Conservation (phyloP, 2,888 invertebrate genomes). For the Cistogaster globosa region DNA sequence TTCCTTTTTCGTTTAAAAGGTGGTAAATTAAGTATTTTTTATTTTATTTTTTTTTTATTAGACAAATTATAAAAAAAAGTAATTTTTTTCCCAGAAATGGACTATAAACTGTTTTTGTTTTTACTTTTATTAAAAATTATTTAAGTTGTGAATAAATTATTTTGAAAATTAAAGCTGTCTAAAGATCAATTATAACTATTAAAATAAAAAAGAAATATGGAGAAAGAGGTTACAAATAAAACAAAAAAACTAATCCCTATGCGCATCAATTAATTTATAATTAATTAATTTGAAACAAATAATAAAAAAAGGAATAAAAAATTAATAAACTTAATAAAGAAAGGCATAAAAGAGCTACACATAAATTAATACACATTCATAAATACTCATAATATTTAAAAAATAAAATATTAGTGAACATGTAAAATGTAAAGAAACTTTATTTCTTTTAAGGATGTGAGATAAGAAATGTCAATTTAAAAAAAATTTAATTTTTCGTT, state of each 20-base stretch:
- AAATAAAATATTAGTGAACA: conserved; percentile 3
- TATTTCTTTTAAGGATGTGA: conserved; percentile 52
- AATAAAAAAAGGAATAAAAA: conserved; percentile 56
- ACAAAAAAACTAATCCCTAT: conserved; percentile 80
- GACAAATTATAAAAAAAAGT: conserved; percentile 14
- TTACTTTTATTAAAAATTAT: background rate
- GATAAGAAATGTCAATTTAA: conserved; percentile 28
- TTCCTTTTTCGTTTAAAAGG: conserved; percentile 29
- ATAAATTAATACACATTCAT: conserved; percentile 18
- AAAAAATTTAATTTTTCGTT: conserved; percentile 17
- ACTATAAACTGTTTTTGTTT: conserved; percentile 58
- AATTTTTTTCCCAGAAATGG: conserved; percentile 48
- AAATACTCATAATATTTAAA: background rate
- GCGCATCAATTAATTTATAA: conserved; percentile 83
- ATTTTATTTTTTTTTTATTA: conserved; percentile 3
- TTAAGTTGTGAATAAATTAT: conserved; percentile 35
- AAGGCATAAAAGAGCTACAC: conserved; percentile 37
- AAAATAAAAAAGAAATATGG: conserved; percentile 40
- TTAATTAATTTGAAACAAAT: conserved; percentile 82
- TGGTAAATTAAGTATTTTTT: conserved; percentile 42
- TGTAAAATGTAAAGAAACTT: conserved; percentile 31
- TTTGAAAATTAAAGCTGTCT: conserved; percentile 44
- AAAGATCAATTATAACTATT: conserved; percentile 55
- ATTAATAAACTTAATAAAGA: conserved; percentile 61
- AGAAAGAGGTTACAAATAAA: conserved; percentile 70